Evolutionary conservation across 1,140 invertebrate genomes (phyloP), one percentile per base, ranked within the genome.

Genomic region (Akabosia matsudoensis): DNA sequence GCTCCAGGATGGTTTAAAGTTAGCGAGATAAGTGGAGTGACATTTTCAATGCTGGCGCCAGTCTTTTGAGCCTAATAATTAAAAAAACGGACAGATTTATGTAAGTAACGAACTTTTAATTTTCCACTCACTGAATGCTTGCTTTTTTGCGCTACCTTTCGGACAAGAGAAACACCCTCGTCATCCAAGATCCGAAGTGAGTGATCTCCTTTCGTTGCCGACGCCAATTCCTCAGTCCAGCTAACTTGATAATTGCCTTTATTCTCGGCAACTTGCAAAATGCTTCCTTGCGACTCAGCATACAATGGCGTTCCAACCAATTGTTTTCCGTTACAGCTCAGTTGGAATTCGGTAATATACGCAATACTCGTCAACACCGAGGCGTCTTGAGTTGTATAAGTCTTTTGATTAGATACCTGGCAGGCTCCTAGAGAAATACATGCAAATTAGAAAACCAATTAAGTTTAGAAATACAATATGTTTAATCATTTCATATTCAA

Each of bases 381-480:
- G 3, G 92, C 93, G 88, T 97, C 95, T 84, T 91, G 89, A 3
- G 94, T 96, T 61, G 94, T 94, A 85, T 97, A 97, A 0, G 90
- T 72, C 54, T 70, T 83, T 37, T 83, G 76, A 14, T 84, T 79
- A 22, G 84, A 84, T 3, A 88, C 84, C 51, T 83, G 76, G 56
- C 74, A 74, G 56, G 70, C n/a, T 13, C 24, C 61, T 67, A 22
- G 10, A 56, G 24, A 56, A 56, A 4, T 10, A n/a, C 24, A 61
- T n/a, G n/a, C 54, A 24, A 61, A 61, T 14, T 61, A 61, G 26
- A 67, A 67, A 31, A 30, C 3, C 10, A 67, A 67, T 31, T 7
- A 28, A 61, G 4, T 45, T 67, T 67, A 67, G 31, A 28, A 10
- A 67, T 10, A 56, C 54, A 56, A 45, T 18, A 45, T 18, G 7